Evolutionary conservation across 1,140 invertebrate genomes (phyloP).

Genomic region (Cheumatopsyche charites): DNA sequence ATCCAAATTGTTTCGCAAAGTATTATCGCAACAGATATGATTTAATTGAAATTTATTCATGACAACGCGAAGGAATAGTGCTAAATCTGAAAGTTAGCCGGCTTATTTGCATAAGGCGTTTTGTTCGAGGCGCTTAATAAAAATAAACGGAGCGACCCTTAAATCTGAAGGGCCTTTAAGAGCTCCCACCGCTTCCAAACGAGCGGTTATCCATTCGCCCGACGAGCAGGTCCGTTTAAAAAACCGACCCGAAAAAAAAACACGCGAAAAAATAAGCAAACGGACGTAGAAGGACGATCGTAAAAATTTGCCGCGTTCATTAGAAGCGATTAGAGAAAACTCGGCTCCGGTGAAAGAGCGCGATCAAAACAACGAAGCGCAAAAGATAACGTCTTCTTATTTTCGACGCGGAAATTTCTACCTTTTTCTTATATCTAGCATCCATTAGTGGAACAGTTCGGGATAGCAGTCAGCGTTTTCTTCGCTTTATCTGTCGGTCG

Average conservation of each 20-base stretch:
- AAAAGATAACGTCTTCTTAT: no score
- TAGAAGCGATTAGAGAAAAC: neutral
- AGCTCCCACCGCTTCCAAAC: conserved; percentile 10
- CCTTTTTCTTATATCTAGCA: no score
- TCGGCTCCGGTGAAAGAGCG: neutral
- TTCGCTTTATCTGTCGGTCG: no score
- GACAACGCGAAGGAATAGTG: no score
- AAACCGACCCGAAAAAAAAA: neutral
- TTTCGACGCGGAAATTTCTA: no score
- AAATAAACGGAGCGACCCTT: conserved; percentile 27
- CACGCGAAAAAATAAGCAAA: neutral
- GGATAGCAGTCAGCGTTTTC: no score
- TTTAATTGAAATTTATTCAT: no score
- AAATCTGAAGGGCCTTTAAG: conserved; percentile 34
- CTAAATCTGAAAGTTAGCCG: no score
- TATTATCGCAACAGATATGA: no score
- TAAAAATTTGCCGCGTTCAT: conserved; percentile 2
- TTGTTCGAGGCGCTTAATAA: conserved; percentile 25
- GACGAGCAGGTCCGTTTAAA: conserved; percentile 8
- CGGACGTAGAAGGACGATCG: neutral
- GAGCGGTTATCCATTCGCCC: conserved; percentile 30
- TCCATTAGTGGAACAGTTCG: no score
- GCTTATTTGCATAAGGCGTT: conserved; percentile 29
- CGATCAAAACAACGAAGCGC: no score
- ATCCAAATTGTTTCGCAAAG: no score